These are phyloP conservation scores for Orchesella flavescens DNA, from an alignment of 2,888 invertebrate species.

Conservation along the genomic window DNA sequence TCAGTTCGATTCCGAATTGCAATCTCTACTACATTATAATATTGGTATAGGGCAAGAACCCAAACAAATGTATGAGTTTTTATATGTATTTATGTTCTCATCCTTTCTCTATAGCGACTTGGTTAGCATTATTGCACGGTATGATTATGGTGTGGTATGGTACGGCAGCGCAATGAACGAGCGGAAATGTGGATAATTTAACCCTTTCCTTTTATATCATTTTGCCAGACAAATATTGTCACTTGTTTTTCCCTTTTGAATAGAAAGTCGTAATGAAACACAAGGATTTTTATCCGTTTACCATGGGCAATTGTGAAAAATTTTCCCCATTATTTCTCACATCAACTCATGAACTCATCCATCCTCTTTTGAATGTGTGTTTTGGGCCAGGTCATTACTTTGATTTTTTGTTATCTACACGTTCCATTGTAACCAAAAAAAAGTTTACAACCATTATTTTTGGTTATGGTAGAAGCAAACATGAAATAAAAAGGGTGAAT, in stretches of 20 bases:
- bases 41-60: conserved; percentile 49
- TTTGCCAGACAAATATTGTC: conserved; percentile 11
- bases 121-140: not conserved
- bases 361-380: too few species aligned
- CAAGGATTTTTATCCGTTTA: not conserved
- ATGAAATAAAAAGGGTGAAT: conserved; percentile 1
- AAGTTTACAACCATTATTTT: conserved; percentile 4
- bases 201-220: not conserved
- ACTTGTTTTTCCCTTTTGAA: not conserved
- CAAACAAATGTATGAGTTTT: conserved; percentile 32
- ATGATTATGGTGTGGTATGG: not conserved
- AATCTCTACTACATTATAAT: not conserved
- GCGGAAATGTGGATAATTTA: conserved; percentile 20
- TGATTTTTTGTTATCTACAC: too few species aligned
- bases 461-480: not conserved
- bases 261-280: not conserved
- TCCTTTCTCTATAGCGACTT: not conserved
- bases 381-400: too few species aligned
- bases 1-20: too few species aligned
- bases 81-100: not conserved
- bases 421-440: too few species aligned
- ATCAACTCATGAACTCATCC: too few species aligned
- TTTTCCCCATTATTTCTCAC: too few species aligned
- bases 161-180: not conserved
- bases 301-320: too few species aligned